These are phyloP conservation scores for Pterocles burchelli DNA, from an alignment of 2,113 vertebrate genomes.

Conservation along the genomic window DNA sequence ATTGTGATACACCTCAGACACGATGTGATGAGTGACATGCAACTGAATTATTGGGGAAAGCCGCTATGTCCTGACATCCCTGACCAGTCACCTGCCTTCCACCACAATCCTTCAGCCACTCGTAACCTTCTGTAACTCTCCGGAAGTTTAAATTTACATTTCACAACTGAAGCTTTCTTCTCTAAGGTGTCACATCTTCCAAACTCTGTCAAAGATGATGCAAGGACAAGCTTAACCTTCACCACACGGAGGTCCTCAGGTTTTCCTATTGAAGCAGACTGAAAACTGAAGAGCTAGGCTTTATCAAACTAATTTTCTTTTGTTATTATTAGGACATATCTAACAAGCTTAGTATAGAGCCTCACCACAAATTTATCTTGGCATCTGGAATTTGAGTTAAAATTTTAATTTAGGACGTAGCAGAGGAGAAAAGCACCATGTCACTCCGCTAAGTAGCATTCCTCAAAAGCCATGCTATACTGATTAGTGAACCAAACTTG, in stretches of 20 bases:
- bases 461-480: background rate
- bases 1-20: background rate
- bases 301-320: too few species aligned
- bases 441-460: background rate
- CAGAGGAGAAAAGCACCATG: background rate
- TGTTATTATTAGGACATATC: background rate
- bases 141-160: background rate
- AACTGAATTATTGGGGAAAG: background rate
- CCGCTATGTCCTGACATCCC: background rate
- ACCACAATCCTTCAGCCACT: background rate
- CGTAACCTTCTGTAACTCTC: background rate
- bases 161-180: background rate
- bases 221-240: background rate
- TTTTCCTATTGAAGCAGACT: background rate
- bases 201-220: background rate
- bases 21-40: fast-evolving
- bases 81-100: background rate
- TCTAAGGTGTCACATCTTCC: background rate
- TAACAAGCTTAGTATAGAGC: background rate
- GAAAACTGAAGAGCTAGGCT: background rate
- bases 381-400: background rate
- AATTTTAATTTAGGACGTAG: background rate
- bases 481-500: background rate
- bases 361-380: background rate
- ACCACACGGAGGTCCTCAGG: fast-evolving